Evolutionary conservation across 2,888 invertebrate species (phyloP).

Genomic region (Trichacis sp.): DNA sequence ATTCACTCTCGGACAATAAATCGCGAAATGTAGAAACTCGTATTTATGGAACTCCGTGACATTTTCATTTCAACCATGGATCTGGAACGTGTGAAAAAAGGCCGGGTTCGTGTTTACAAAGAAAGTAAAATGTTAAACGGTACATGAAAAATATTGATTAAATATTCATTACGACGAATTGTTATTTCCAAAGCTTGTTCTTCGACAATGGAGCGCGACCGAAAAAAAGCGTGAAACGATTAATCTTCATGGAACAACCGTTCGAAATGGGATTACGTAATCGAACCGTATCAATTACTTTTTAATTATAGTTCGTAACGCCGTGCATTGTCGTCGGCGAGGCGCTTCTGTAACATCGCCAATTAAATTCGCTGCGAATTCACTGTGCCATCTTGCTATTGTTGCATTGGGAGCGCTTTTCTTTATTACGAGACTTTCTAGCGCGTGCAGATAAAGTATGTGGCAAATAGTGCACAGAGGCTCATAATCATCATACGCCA

Average conservation of each 20-base stretch:
- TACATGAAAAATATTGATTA: too few relatives aligned
- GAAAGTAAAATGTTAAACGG: background rate
- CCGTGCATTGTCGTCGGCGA: constrained; percentile 25
- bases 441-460: constrained; percentile 23
- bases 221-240: too few relatives aligned
- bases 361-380: constrained; percentile 43
- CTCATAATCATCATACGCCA: constrained; percentile 25
- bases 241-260: too few relatives aligned
- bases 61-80: constrained; percentile 1
- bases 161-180: too few relatives aligned
- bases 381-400: constrained; percentile 39
- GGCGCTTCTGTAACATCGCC: constrained; percentile 38
- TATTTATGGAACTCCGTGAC: constrained; percentile 1
- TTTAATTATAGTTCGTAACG: constrained; percentile 18
- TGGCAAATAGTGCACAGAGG: constrained; percentile 40
- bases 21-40: background rate
- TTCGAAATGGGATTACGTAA: constrained; percentile 25
- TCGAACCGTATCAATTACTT: constrained; percentile 36
- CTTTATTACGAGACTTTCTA: constrained; percentile 40
- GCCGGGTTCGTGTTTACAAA: background rate
- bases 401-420: constrained; percentile 40
- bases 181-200: too few relatives aligned
- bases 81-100: constrained; percentile 1
- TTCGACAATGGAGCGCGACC: too few relatives aligned
- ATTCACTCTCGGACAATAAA: background rate